Evolutionary conservation across 2,888 invertebrate genomes (phyloP).

Genomic region (Rambutsinella grinnellia): DNA sequence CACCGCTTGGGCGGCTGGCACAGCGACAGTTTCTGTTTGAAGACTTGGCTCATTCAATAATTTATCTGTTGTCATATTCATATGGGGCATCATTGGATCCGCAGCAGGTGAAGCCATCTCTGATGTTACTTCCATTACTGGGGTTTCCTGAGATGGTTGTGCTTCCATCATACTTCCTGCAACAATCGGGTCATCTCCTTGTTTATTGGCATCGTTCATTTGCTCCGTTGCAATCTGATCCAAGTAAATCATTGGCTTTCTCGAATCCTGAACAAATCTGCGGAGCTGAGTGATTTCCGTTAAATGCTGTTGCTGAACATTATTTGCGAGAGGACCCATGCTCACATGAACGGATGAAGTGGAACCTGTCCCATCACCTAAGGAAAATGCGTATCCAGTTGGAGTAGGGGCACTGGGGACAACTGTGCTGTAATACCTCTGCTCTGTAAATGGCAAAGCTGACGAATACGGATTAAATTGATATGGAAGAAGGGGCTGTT

Average conservation of each 20-base stretch:
- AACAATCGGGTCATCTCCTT: background rate
- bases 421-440: constrained; percentile 30
- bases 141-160: background rate
- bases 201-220: background rate
- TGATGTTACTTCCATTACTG: background rate
- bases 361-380: constrained; percentile 20
- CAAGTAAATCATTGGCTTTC: background rate
- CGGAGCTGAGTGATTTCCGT: constrained; percentile 27
- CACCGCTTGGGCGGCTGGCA: background rate
- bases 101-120: background rate
- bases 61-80: constrained; percentile 16
- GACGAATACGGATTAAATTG: constrained; percentile 15
- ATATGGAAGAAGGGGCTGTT: constrained; percentile 13
- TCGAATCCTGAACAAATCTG: background rate
- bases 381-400: constrained; percentile 27
- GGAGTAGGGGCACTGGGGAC: constrained; percentile 21
- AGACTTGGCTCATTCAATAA: constrained; percentile 35
- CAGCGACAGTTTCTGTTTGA: constrained; percentile 33
- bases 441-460: constrained; percentile 30
- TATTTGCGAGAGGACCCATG: constrained; percentile 11
- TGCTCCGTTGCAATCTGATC: background rate
- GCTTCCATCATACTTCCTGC: background rate
- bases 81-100: background rate
- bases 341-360: constrained; percentile 39
- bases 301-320: constrained; percentile 18